Percentiles rank a stretch among this genome's conserved stretches.
These are phyloP conservation scores for Achlya flavicornis DNA, from an alignment of 2,888 invertebrate species.

Conservation along the genomic window DNA sequence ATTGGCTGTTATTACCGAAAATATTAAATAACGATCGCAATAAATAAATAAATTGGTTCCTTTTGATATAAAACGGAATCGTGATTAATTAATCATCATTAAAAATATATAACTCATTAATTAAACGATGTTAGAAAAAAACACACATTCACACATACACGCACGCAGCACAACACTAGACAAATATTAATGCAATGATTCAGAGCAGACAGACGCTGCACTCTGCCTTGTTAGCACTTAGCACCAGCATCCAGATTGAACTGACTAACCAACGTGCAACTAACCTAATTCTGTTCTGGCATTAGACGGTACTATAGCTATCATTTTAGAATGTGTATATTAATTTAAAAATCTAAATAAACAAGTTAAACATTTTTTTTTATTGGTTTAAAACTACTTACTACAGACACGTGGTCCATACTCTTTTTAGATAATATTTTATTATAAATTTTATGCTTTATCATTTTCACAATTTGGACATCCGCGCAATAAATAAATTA, in stretches of 20 bases:
- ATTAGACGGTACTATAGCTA: neutral
- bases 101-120: neutral
- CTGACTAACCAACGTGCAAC: neutral
- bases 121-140: neutral
- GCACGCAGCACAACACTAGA: neutral
- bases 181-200: neutral
- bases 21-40: too few relatives aligned
- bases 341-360: neutral
- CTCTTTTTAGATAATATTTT: too few relatives aligned
- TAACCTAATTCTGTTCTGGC: neutral
- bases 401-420: too few relatives aligned
- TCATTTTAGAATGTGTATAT: neutral
- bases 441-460: too few relatives aligned
- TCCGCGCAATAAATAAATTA: too few relatives aligned
- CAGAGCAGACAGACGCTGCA: neutral
- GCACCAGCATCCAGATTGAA: constrained; percentile 2
- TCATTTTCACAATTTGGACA: too few relatives aligned
- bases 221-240: neutral
- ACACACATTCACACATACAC: neutral
- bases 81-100: neutral
- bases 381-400: too few relatives aligned
- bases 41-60: too few relatives aligned
- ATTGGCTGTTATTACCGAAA: too few relatives aligned
- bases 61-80: too few relatives aligned
- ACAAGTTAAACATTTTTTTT: too few relatives aligned